Base-by-base conservation (phyloP, 2,888 invertebrate genomes). In the Rambutsinella grinnellia region DNA sequence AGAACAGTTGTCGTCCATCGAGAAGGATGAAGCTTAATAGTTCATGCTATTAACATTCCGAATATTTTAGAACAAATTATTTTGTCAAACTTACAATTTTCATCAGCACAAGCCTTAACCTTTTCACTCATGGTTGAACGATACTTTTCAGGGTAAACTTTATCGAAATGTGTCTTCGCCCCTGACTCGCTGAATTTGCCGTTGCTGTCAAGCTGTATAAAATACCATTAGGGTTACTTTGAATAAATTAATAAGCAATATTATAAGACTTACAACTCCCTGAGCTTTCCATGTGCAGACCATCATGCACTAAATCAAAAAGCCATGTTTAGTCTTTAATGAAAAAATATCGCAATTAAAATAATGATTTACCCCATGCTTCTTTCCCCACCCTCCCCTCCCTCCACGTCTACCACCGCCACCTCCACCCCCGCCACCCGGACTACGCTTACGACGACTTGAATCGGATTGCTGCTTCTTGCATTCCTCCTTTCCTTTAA, bases 271-370 rank as follows among this genome's bases (percentile, higher is more conserved):
- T 77, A 77, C 72, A 13, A 78, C 27, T 56, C 66, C 68, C 21
- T 17, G 23, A n/a, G 57, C 53, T 28, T 78, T 72, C 68, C 61
- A 63, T 3, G 1, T 0, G 26, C 78, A 78, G 3, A 78, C 78
- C 2, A 10, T 24, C 0, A 23, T 19, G 26, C 77, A 77, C 66
- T 65, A 3, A 62, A 56, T 28, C 13, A 6, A n/a, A 44, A 44
- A 13, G 44, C 44, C 6, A 44, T 13, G 19, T 49, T 49, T 49
- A 5, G n/a, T n/a, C 6, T 36, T 36, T 8, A 36, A 36, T 13
- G 36, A 5, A 36, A 13, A 36, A 13, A 13, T 36, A 36, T 5
- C 5, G 36, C 36, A 36, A 36, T 49, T 17, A 49, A 49, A n/a
- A 49, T 24, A n/a, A n/a, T n/a, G n/a, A n/a, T n/a, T 66, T 47